A percentile compares a stretch with the other conserved stretches of the same genome.
These are phyloP conservation scores for Alloscopus bannaensis DNA, from an alignment of 2,888 invertebrate species.

Conservation along the genomic window DNA sequence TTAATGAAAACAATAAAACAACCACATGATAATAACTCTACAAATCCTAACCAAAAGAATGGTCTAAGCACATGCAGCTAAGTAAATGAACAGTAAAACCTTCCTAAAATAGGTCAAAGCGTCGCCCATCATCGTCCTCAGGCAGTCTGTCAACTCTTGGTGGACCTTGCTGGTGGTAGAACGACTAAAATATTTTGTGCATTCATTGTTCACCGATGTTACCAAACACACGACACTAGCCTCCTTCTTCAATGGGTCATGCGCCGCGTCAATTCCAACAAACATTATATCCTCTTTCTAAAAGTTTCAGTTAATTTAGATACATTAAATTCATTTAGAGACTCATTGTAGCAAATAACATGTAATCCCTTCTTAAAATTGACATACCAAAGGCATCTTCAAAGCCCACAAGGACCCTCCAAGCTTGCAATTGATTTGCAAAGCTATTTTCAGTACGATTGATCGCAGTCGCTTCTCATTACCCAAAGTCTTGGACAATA, in stretches of 20 bases:
- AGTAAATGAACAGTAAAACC: no score
- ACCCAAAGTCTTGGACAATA: slow-evolving; percentile 80
- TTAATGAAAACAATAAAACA: no score
- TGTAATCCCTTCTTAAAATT: neutral
- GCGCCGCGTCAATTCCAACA: slow-evolving; percentile 92
- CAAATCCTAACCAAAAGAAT: no score
- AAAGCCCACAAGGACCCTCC: slow-evolving; percentile 95
- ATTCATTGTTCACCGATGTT: slow-evolving; percentile 84
- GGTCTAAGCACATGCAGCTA: no score
- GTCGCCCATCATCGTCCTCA: slow-evolving; percentile 78
- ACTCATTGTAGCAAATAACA: slow-evolving; percentile 3
- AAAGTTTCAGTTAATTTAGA: neutral
- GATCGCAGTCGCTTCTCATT: slow-evolving; percentile 83
- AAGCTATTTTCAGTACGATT: slow-evolving; percentile 90
- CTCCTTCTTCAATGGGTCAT: slow-evolving; percentile 81
- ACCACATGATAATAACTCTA: no score
- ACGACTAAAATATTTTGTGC: slow-evolving; percentile 87
- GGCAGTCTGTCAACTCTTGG: slow-evolving; percentile 50
- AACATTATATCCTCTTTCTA: slow-evolving; percentile 81
- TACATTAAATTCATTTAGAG: no score
- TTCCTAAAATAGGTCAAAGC: slow-evolving; percentile 74
- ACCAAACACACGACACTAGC: slow-evolving; percentile 86
- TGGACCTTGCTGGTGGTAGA: slow-evolving; percentile 45
- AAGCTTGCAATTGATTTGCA: slow-evolving; percentile 96
- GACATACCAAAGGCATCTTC: slow-evolving; percentile 83